Percentiles rank a stretch among this genome's conserved stretches.
Evolutionary conservation across 2,797 vertebrate genomes (phyloP).

Genomic region (Acanthurus lineatus): DNA sequence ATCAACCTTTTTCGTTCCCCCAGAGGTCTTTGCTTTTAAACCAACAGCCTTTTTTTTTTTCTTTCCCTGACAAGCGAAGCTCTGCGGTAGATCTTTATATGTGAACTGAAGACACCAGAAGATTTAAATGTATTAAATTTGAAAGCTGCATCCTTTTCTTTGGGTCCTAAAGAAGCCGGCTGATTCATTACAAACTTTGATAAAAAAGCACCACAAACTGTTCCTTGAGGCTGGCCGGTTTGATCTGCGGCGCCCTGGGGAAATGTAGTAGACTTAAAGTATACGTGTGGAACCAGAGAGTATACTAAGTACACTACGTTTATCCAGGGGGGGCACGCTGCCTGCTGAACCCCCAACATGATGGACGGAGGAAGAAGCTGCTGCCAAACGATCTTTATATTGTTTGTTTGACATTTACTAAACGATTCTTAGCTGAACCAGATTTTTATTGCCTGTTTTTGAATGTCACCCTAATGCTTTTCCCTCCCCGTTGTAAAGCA

Average conservation of each 20-base stretch:
- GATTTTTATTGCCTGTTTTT: no score
- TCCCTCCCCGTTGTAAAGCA: no score
- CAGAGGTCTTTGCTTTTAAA: constrained; percentile 18
- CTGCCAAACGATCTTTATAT: neutral
- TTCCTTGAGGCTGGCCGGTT: constrained; percentile 19
- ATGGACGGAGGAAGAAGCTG: constrained; percentile 4
- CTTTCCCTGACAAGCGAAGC: neutral
- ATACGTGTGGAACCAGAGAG: constrained; percentile 81
- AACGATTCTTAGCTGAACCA: no score
- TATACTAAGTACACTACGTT: constrained; percentile 90
- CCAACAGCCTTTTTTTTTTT: neutral
- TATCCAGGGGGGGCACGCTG: constrained; percentile 77
- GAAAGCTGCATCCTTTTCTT: constrained; percentile 54
- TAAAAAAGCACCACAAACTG: constrained; percentile 22
- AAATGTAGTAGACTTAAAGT: constrained; percentile 89
- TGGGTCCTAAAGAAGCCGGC: constrained; percentile 48
- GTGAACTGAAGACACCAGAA: constrained; percentile 23
- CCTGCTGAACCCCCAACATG: constrained; percentile 31
- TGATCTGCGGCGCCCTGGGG: constrained; percentile 74
- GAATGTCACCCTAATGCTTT: no score
- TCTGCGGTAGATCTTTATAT: constrained; percentile 18
- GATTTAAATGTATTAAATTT: constrained; percentile 44
- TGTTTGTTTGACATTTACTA: neutral
- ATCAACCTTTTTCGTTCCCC: constrained; percentile 2
- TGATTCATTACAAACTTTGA: constrained; percentile 30